A percentile compares a stretch with the other conserved stretches of the same genome.
Conservation (phyloP, 2,888 invertebrate species). For the Amiota minor region DNA sequence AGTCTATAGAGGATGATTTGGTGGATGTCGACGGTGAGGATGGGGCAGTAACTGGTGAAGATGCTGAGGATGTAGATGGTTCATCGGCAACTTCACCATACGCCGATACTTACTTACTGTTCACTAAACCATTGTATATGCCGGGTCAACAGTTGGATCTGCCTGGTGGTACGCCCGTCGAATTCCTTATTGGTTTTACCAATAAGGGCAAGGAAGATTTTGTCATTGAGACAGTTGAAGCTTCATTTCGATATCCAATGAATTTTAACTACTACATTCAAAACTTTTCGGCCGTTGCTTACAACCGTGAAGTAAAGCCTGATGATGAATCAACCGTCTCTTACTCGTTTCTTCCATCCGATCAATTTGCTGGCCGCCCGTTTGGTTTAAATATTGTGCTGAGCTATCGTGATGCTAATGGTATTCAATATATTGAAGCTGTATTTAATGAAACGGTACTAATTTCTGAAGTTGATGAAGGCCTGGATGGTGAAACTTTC, state of each 20-base stretch:
- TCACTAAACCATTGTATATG: constrained; percentile 83
- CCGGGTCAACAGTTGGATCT: constrained; percentile 80
- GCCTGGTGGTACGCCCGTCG: constrained; percentile 89
- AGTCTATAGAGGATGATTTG: constrained; percentile 79
- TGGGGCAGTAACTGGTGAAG: constrained; percentile 77
- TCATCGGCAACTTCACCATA: constrained; percentile 86
- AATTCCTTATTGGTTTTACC: constrained; percentile 95
- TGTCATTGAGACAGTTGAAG: constrained; percentile 92
- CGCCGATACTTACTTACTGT: constrained; percentile 92
- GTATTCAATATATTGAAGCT: constrained; percentile 82
- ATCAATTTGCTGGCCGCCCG: constrained; percentile 96
- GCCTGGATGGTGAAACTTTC: constrained; percentile 98
- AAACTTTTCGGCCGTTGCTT: constrained; percentile 94
- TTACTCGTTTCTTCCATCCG: constrained; percentile 95
- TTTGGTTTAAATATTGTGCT: constrained; percentile 95
- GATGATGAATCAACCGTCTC: constrained; percentile 94
- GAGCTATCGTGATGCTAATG: constrained; percentile 87
- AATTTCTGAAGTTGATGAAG: constrained; percentile 96
- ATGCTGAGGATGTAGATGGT: constrained; percentile 76
- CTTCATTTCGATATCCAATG: constrained; percentile 98
- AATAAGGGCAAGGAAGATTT: constrained; percentile 96
- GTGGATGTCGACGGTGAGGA: constrained; percentile 77
- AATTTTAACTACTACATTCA: constrained; percentile 98
- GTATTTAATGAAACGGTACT: constrained; percentile 98
- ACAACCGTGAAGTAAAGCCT: constrained; percentile 90